Percentiles rank a stretch among this genome's conserved stretches.
Evolutionary conservation across 2,888 invertebrate species (phyloP).

Genomic region (Lepeophtheirus nordmannii): DNA sequence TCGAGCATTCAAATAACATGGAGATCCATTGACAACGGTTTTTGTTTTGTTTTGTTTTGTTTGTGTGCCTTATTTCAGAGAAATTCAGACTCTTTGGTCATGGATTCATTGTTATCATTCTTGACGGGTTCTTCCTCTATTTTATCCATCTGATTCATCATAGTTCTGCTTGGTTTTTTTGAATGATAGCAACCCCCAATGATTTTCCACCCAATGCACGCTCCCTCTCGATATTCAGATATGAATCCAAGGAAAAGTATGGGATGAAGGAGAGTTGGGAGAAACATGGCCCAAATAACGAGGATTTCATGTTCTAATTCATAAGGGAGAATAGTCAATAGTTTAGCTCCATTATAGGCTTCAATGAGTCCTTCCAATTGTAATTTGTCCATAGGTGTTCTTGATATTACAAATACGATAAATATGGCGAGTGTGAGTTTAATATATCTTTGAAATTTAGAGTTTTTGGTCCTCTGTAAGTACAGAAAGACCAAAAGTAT

Average conservation of each 20-base stretch:
- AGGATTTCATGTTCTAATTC: slow-evolving; percentile 20
- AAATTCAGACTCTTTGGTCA: slow-evolving; percentile 3
- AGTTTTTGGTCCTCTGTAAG: background rate
- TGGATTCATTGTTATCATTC: background rate
- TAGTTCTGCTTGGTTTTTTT: too few relatives aligned
- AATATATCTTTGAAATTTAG: background rate
- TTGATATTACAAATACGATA: slow-evolving; percentile 6
- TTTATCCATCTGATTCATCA: background rate
- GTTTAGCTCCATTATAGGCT: slow-evolving; percentile 9
- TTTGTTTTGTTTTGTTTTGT: background rate
- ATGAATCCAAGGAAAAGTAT: slow-evolving; percentile 12
- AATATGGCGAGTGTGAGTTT: background rate
- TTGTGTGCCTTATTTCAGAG: background rate
- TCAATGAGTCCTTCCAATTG: slow-evolving; percentile 9
- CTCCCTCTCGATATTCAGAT: slow-evolving; percentile 13
- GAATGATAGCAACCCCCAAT: background rate
- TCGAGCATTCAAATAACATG: too few relatives aligned
- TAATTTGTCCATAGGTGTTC: slow-evolving; percentile 6
- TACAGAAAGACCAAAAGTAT: background rate
- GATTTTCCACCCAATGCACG: background rate
- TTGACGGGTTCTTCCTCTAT: background rate
- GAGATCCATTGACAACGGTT: background rate
- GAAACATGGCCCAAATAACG: slow-evolving; percentile 7
- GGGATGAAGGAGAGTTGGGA: slow-evolving; percentile 11
- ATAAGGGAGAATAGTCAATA: background rate